phyloP scores from a whole-genome alignment of 92 coral and sea anemone genomes.

The Blastomussa wellsi region DNA sequence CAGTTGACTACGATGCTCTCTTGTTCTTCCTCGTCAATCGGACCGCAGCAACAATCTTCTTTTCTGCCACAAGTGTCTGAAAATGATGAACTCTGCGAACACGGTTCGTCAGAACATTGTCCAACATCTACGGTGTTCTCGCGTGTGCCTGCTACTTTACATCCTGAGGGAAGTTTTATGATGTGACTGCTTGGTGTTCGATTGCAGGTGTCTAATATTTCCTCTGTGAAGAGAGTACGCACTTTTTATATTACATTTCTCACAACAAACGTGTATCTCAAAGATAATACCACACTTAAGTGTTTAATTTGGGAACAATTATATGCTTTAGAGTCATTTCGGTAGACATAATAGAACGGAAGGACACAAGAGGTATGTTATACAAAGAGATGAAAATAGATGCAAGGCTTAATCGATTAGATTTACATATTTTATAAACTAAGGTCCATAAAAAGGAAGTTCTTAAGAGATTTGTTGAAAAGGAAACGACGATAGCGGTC shows the following conservation, averaged over 20 bases:
- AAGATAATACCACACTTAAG: too few species aligned
- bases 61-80: not conserved
- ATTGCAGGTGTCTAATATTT: slow-evolving; percentile 11
- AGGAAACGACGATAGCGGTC: too few species aligned
- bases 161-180: not conserved
- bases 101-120: slow-evolving; percentile 14
- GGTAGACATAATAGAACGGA: too few species aligned
- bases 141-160: not conserved
- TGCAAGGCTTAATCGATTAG: too few species aligned
- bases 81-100: not conserved
- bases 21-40: not conserved
- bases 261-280: too few species aligned
- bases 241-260: not conserved
- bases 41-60: slow-evolving; percentile 35
- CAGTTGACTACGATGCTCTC: not conserved
- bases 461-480: too few species aligned
- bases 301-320: too few species aligned
- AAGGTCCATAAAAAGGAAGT: too few species aligned
- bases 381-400: too few species aligned
- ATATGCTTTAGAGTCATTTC: too few species aligned
- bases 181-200: slow-evolving; percentile 11
- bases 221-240: not conserved
- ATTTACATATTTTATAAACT: too few species aligned
- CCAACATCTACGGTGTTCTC: slow-evolving; percentile 21
- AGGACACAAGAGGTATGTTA: too few species aligned